Evolutionary conservation across 2,888 invertebrate genomes (phyloP).

Genomic region (Lithophane socia): DNA sequence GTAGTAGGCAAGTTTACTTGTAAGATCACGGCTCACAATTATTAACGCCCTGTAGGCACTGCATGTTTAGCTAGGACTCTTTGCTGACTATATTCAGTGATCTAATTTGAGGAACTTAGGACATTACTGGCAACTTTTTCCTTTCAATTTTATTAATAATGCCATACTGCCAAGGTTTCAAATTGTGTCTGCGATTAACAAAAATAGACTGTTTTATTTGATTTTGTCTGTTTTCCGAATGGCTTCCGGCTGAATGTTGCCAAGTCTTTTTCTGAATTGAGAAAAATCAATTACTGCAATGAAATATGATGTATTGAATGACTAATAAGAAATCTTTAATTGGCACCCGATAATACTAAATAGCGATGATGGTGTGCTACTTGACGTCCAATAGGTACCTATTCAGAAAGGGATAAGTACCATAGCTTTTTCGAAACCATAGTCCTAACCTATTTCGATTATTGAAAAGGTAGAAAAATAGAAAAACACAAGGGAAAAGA

Average conservation of each 20-base stretch:
- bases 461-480: background rate
- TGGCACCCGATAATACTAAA: background rate
- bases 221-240: conserved; percentile 50
- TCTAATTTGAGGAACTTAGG: background rate
- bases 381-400: background rate
- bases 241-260: conserved; percentile 55
- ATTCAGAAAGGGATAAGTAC: too few relatives aligned
- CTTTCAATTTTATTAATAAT: background rate
- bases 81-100: background rate
- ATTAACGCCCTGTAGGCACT: too few relatives aligned
- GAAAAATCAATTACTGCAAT: conserved; percentile 40
- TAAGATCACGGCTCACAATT: too few relatives aligned
- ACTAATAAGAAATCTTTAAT: conserved; percentile 20
- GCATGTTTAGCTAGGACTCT: too few relatives aligned
- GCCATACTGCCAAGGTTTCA: conserved; percentile 39
- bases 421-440: too few relatives aligned
- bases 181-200: conserved; percentile 55
- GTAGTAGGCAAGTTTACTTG: too few relatives aligned
- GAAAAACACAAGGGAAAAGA: background rate
- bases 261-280: conserved; percentile 49
- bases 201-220: conserved; percentile 57
- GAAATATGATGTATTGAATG: conserved; percentile 25
- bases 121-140: conserved; percentile 15
- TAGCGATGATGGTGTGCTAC: background rate
- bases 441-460: background rate